phyloP scores from a whole-genome alignment of 1,140 invertebrate genomes.

The Tetragonula clypearis region DNA sequence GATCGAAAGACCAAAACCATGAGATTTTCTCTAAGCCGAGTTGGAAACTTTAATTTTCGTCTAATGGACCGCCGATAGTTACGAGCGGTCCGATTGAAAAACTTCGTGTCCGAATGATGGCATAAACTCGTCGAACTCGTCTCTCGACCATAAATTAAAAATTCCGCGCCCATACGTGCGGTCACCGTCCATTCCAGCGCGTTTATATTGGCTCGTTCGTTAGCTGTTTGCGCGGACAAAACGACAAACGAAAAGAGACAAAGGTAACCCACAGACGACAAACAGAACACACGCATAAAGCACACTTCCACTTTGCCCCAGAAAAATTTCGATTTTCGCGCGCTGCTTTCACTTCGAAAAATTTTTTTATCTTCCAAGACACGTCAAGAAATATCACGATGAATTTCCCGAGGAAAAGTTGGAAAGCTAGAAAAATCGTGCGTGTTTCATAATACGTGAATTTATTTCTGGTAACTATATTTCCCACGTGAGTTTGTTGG shows the following conservation, averaged over 20 bases:
- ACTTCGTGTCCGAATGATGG: too few species aligned
- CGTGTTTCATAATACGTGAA: too few species aligned
- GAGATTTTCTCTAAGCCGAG: too few species aligned
- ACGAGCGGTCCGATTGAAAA: too few species aligned
- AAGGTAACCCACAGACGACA: neutral
- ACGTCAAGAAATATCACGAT: neutral
- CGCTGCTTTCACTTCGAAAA: too few species aligned
- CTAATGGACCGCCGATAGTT: too few species aligned
- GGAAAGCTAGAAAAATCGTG: too few species aligned
- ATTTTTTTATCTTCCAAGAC: neutral
- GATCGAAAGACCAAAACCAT: too few species aligned
- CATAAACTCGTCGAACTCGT: too few species aligned
- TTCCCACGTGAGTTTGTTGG: neutral
- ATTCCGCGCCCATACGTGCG: neutral
- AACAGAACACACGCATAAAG: neutral
- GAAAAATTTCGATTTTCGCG: neutral
- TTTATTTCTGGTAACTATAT: too few species aligned
- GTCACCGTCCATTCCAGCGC: neutral
- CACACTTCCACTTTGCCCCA: neutral
- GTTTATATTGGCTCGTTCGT: neutral
- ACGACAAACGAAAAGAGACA: neutral
- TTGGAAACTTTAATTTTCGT: too few species aligned
- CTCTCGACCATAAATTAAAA: neutral
- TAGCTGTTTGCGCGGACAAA: neutral
- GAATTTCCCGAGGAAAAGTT: too few species aligned